A percentile compares a stretch with the other conserved stretches of the same genome.
phyloP scores from a whole-genome alignment of 2,113 vertebrate genomes.

The Siniperca knerii region DNA sequence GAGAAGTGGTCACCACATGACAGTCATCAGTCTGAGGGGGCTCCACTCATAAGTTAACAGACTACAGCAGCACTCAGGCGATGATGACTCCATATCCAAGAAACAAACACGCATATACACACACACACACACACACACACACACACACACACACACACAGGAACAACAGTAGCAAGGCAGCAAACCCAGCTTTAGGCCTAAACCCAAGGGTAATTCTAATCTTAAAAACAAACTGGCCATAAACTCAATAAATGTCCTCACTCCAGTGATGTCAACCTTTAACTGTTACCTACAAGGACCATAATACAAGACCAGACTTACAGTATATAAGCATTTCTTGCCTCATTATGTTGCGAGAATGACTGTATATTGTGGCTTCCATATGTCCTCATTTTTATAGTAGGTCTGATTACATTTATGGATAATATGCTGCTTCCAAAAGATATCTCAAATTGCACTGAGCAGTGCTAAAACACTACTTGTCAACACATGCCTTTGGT shows the following conservation, averaged over 20 bases:
- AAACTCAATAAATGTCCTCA: not conserved
- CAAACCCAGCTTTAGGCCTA: not conserved
- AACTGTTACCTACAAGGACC: not conserved
- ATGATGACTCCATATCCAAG: slow-evolving; percentile 27
- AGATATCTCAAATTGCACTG: not conserved
- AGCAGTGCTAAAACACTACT: not conserved
- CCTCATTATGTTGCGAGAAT: not conserved
- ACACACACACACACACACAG: not conserved
- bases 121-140: slow-evolving; percentile 9
- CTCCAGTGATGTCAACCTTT: not conserved
- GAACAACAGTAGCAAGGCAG: not conserved
- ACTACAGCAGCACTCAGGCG: slow-evolving; percentile 34
- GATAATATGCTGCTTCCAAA: not conserved
- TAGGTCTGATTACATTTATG: not conserved
- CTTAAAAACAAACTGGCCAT: not conserved
- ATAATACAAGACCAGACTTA: slow-evolving; percentile 4
- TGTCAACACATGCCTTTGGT: not conserved
- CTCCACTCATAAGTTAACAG: slow-evolving; percentile 28
- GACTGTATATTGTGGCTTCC: not conserved
- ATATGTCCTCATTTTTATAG: not conserved
- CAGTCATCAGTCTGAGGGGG: slow-evolving; percentile 49
- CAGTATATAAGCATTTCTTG: not conserved
- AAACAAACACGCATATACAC: slow-evolving; percentile 29
- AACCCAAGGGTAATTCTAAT: not conserved
- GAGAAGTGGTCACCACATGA: slow-evolving; percentile 35